phyloP scores from a whole-genome alignment of 2,888 invertebrate species.

The Nymphalis c-album region DNA sequence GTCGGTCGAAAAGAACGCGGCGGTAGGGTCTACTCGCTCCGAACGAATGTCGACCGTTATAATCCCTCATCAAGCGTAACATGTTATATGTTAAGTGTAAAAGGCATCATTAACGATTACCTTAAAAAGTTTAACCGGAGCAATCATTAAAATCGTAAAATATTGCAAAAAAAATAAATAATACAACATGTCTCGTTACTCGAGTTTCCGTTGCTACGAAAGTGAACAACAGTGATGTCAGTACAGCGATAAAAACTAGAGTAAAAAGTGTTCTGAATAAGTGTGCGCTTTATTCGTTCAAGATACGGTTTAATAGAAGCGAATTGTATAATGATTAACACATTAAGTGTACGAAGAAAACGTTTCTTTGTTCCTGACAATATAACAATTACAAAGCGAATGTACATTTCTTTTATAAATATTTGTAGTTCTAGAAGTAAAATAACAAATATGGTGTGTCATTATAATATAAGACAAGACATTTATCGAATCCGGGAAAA shows the following conservation, averaged over 20 bases:
- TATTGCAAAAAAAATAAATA: constrained; percentile 73
- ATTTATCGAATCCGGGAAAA: constrained; percentile 36
- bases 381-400: background rate
- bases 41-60: constrained; percentile 71
- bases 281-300: constrained; percentile 54
- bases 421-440: constrained; percentile 17
- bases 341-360: constrained; percentile 16
- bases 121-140: constrained; percentile 78
- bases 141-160: constrained; percentile 78
- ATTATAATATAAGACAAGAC: constrained; percentile 1
- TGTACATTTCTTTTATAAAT: constrained; percentile 10
- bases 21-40: constrained; percentile 53
- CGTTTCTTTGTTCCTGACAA: constrained; percentile 7
- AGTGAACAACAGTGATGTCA: constrained; percentile 76
- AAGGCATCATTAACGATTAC: constrained; percentile 79
- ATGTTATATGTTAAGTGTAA: constrained; percentile 73
- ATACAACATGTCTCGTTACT: constrained; percentile 71
- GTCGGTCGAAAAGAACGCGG: constrained; percentile 54
- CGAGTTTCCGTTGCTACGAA: constrained; percentile 78
- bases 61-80: constrained; percentile 74
- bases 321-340: constrained; percentile 34
- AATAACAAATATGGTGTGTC: background rate
- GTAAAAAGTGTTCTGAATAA: constrained; percentile 71
- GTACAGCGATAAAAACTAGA: constrained; percentile 65
- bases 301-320: constrained; percentile 54